Conservation (phyloP, 37 sponge, comb jelly and placozoan species). For the Dysidea cf. avara region DNA sequence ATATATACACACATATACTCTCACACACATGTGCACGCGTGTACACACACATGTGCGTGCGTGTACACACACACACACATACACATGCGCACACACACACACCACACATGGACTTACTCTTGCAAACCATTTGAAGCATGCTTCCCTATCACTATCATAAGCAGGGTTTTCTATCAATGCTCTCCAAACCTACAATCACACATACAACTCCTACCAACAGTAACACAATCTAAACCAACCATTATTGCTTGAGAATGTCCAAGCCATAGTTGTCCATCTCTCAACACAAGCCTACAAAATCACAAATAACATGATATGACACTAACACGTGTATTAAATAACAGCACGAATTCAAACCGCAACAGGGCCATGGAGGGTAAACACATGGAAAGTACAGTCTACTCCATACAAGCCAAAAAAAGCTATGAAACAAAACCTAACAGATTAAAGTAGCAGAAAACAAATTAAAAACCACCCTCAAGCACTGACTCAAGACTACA, state of each 20-base stretch:
- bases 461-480: too few species aligned
- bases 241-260: conserved; percentile 68
- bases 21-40: background rate
- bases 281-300: conserved; percentile 70
- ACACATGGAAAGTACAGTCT: too few species aligned
- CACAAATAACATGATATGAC: too few species aligned
- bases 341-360: too few species aligned
- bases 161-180: conserved; percentile 73
- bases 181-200: conserved; percentile 66
- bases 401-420: too few species aligned
- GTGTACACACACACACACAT: background rate
- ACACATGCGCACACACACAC: background rate
- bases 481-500: too few species aligned
- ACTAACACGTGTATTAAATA: too few species aligned
- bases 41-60: background rate
- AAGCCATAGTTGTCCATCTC: conserved; percentile 87
- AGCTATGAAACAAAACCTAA: too few species aligned
- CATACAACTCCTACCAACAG: background rate
- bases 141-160: conserved; percentile 74
- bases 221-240: conserved; percentile 37
- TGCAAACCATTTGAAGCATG: conserved; percentile 89
- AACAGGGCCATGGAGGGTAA: too few species aligned
- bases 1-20: background rate
- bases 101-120: conserved; percentile 40
- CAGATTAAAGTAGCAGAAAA: too few species aligned